A percentile compares a stretch with the other conserved stretches of the same genome.
These are phyloP conservation scores for Muscidifurax raptorellus DNA, from an alignment of 1,140 invertebrate genomes.

Conservation along the genomic window DNA sequence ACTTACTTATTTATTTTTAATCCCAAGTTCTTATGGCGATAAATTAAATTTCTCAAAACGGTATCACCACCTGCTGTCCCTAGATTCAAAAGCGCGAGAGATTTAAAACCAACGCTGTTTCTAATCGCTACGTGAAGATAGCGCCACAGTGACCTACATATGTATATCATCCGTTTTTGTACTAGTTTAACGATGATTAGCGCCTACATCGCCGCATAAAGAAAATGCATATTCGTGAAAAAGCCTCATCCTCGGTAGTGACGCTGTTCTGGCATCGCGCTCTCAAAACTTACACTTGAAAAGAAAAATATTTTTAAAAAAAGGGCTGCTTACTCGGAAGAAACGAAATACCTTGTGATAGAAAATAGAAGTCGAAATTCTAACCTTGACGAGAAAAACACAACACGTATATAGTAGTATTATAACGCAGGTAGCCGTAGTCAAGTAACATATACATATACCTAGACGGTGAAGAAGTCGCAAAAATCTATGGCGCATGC, in stretches of 20 bases:
- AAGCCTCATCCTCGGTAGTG: neutral
- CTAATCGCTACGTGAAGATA: neutral
- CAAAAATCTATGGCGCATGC: constrained; percentile 10
- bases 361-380: neutral
- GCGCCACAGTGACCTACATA: neutral
- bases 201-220: neutral
- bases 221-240: constrained; percentile 9
- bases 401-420: no score
- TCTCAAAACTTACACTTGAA: neutral
- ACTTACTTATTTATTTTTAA: no score
- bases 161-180: neutral
- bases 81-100: neutral
- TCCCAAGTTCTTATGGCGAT: no score
- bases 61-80: no score
- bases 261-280: neutral
- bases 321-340: neutral
- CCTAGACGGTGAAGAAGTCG: neutral
- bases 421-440: no score
- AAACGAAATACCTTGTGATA: neutral
- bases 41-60: no score
- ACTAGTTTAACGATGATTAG: neutral
- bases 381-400: constrained; percentile 14
- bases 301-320: no score
- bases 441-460: no score
- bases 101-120: neutral